These are phyloP conservation scores for Bothrops jararaca DNA, from an alignment of 2,113 vertebrate genomes.

Conservation along the genomic window DNA sequence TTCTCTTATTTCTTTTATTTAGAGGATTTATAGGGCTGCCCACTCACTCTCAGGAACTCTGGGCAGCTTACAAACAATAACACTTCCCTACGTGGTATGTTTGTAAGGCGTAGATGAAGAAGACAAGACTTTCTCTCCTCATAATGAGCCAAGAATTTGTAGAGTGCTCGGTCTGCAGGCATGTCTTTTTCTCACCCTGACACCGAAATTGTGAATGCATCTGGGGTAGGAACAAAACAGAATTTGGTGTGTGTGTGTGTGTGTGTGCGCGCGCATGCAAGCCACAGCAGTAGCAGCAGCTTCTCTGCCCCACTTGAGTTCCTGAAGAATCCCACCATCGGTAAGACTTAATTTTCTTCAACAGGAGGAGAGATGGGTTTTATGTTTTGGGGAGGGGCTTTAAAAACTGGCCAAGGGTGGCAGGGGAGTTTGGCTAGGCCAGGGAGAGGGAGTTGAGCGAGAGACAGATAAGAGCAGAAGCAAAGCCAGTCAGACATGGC, in stretches of 20 bases:
- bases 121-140: background rate
- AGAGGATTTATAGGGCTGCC: background rate
- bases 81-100: background rate
- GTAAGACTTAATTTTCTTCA: background rate
- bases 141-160: background rate
- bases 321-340: background rate
- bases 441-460: background rate
- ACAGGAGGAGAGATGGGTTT: background rate
- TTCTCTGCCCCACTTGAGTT: background rate
- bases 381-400: too few relatives aligned
- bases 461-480: background rate
- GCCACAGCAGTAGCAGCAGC: too few relatives aligned
- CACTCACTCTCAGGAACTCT: background rate
- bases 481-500: background rate
- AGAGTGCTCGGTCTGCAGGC: background rate
- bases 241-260: background rate
- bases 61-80: too few relatives aligned
- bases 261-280: too few relatives aligned
- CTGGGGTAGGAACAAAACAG: background rate
- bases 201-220: background rate
- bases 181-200: background rate
- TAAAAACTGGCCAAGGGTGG: background rate
- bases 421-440: background rate
- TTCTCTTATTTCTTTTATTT: background rate
- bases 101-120: background rate